phyloP scores from a whole-genome alignment of 2,888 invertebrate genomes.

The Agonopterix arenella region DNA sequence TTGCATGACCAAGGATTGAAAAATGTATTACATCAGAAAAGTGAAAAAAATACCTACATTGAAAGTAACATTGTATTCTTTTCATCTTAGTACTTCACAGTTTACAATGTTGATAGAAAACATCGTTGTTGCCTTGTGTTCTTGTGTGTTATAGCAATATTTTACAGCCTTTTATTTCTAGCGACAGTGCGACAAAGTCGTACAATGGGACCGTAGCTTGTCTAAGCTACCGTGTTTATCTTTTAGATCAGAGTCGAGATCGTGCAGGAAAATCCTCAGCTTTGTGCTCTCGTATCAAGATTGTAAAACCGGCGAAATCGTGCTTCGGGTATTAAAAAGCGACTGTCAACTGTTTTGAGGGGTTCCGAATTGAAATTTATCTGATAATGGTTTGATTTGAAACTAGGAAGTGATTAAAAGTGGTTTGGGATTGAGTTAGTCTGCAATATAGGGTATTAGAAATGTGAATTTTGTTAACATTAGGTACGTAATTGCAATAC shows the following conservation, averaged over 20 bases:
- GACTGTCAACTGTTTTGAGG: conserved; percentile 5
- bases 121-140: too few relatives aligned
- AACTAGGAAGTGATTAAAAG: not conserved
- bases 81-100: too few relatives aligned
- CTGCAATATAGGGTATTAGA: too few relatives aligned
- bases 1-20: too few relatives aligned
- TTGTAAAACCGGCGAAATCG: conserved; percentile 42
- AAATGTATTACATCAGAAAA: too few relatives aligned
- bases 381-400: not conserved
- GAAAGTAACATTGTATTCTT: too few relatives aligned
- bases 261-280: conserved; percentile 47
- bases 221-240: conserved; percentile 28
- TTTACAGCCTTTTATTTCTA: not conserved
- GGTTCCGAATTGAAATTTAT: conserved; percentile 9
- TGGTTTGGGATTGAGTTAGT: too few relatives aligned
- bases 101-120: too few relatives aligned
- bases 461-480: too few relatives aligned
- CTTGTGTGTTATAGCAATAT: too few relatives aligned
- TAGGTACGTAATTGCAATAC: too few relatives aligned
- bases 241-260: conserved; percentile 39
- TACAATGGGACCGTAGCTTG: conserved; percentile 12
- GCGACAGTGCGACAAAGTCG: conserved; percentile 15
- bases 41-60: too few relatives aligned
- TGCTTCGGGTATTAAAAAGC: conserved; percentile 48
- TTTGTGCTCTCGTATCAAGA: conserved; percentile 33